Base-by-base conservation (phyloP, 2,797 vertebrate species). In the Cheirogaleus major region DNA sequence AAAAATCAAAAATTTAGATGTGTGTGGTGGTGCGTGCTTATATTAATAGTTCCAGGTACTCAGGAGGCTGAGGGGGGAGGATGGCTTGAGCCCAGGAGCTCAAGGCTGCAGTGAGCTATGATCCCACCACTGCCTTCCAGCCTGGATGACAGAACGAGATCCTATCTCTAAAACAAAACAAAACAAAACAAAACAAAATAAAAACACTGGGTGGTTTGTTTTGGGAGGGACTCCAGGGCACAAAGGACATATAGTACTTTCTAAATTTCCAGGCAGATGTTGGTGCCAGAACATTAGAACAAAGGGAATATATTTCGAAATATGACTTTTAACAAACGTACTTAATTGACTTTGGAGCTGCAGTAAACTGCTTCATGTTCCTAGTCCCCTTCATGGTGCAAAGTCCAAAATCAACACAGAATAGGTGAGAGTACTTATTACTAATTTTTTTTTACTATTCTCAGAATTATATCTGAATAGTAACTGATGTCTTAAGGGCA, bases 271-370 rank as follows among this genome's bases (percentile, higher is more conserved):
- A 73, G 80, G 70, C 57, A 96, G 61, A 92, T 63, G 45, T 27
- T 50, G 27, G 52, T 85, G 48, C 87, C 78, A 81, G 59, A 93
- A 65, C 35, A 59, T 59, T 57, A 84, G 87, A 90, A 76, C 52
- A 87, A 55, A 96, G 73, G 75, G 55, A 96, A 75, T 35, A 79
- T 65, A 87, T 92, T 85, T 94, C 88, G 55, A n/a, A 27, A 17
- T 10, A 81, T 25, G 25, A 89, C 13, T 69, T 76, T 76, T 69
- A 90, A 94, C 59, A 93, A 95, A 80, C 81, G 32, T 35, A 32
- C 61, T 89, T 83, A 76, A 89, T 43, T 91, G 89, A 84, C 86
- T 93, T 93, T 91, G 61, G n/a, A 91, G 14, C 76, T 89, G 63
- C 35, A 91, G 72, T 43, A 78, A 92, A 90, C 63, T 32, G 20